These are phyloP conservation scores for Allacma fusca DNA, from an alignment of 2,888 invertebrate genomes.

Conservation along the genomic window DNA sequence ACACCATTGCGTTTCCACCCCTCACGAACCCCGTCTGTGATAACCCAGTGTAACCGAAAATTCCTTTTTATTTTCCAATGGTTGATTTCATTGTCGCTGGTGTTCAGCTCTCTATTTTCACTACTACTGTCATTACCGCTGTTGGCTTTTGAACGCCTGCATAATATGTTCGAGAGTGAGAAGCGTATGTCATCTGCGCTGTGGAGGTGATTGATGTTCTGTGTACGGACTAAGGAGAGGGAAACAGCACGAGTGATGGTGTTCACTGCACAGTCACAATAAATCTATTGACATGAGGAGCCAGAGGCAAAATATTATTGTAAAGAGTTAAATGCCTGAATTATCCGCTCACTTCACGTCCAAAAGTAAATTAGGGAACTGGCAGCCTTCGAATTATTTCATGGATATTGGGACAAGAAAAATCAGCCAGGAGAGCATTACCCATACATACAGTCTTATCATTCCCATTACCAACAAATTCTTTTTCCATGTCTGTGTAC, in stretches of 20 bases:
- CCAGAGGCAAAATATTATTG: conserved; percentile 28
- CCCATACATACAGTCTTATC: too few species aligned
- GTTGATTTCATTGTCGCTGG: conserved; percentile 37
- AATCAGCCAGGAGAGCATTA: too few species aligned
- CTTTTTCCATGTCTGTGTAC: too few species aligned
- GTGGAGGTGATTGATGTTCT: conserved; percentile 32
- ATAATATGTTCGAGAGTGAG: neutral
- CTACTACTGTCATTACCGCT: neutral
- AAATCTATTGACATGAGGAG: conserved; percentile 25
- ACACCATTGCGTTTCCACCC: too few species aligned
- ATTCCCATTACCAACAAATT: too few species aligned
- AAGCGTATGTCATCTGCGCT: conserved; percentile 26
- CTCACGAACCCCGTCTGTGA: neutral
- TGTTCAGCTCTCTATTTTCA: conserved; percentile 9
- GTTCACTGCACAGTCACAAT: neutral
- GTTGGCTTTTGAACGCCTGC: neutral
- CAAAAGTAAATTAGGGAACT: conserved; percentile 10
- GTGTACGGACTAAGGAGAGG: neutral
- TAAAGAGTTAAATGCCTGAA: conserved; percentile 34
- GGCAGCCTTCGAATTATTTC: too few species aligned
- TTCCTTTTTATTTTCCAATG: conserved; percentile 35
- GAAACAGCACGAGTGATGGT: conserved; percentile 12
- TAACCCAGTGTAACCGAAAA: neutral
- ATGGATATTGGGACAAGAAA: too few species aligned
- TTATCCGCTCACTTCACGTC: neutral